Base-by-base conservation (phyloP, 1,140 invertebrate genomes). In the Pseudobourletiella spinata region DNA sequence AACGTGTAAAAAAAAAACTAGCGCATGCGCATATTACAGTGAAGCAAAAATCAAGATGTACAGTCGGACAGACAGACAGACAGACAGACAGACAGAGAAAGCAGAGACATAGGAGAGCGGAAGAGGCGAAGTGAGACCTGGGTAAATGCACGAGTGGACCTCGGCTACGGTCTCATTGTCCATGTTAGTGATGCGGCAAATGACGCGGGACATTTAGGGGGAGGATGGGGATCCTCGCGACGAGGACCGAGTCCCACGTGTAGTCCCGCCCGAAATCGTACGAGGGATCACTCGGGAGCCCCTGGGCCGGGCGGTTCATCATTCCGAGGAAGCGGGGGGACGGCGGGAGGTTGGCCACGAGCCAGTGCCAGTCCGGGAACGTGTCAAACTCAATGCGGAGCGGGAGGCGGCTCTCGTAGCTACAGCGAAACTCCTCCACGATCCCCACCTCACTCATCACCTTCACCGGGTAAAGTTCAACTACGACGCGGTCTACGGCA, bases 391-490 rank as follows among this genome's bases (percentile, higher is more conserved):
- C 72, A 68, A 80, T 76, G 58, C 71, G 70, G 59, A 81, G 71
- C 16, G 29, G 55, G 29, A 77, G 71, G 25, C 56, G 56, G 62
- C 76, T 77, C 48, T 77, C 64, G 69, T 81, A 82, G 25, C 74
- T 76, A 72, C 81, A 83, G 22, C 72, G 76, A 66, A 82, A 78
- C 54, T 64, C 63, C 29, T 80, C 72, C 51, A 66, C 63, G 32
- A 70, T 66, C 32, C 78, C 75, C 24, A 75, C 69, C 24, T 71
- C 65, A 48, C 72, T 73, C 28, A 69, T 63, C 20, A 77, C 75
- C 39, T 71, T 74, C 60, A 76, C 71, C 16, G 80, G 81, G 54
- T 71, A 75, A 66, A 83, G 71, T 73, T 79, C 77, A 74, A 82
- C 75, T 70, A 73, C 75, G 51, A 81, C 69, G 50, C 76, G 75